Base-by-base conservation (phyloP, 2,797 vertebrate species). In the Pipistrellus pygmaeus region DNA sequence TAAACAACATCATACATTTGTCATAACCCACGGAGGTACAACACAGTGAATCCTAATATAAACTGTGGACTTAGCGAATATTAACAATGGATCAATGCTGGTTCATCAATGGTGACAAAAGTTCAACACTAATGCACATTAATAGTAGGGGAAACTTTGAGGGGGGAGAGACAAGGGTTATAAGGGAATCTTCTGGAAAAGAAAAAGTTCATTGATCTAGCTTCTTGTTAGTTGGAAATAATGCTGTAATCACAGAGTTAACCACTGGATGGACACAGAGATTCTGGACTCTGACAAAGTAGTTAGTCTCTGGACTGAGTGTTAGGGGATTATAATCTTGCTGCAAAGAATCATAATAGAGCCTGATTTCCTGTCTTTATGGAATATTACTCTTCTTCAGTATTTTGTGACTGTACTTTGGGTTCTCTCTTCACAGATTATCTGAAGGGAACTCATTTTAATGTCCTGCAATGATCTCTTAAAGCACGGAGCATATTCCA, bases 401-500 rank as follows among this genome's bases (percentile, higher is more conserved):
- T 38, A 53, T 84, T 88, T 81, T 60, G 25, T 72, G 44, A 30
- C 23, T 83, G n/a, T 1, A 14, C 35, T 91, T 94, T 89, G 57
- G 20, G 46, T 14, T 69, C 0, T 83, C 17, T 92, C 17, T 30
- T 89, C 30, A 66, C 38, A 30, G 41, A 35, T 71, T 71, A 81
- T 72, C 35, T 91, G 20, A 76, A 53, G 18, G 38, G 23, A 72
- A 87, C 32, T 93, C 8, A 1, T 62, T 93, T 77, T 84, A 85
- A 41, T 30, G 7, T 48, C 44, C 71, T 18, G 72, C 68, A 53
- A 3, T 32, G 51, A 84, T 83, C 57, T 83, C 35, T 46, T 73
- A 60, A 88, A 86, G 84, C 35, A 77, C 69, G 89, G 30, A 46
- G 2, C 13, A 27, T 73, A 53, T 66, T 66, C 27, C 21, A 18